Conservation (phyloP, 2,113 vertebrate species). For the Ibidorhyncha struthersii region DNA sequence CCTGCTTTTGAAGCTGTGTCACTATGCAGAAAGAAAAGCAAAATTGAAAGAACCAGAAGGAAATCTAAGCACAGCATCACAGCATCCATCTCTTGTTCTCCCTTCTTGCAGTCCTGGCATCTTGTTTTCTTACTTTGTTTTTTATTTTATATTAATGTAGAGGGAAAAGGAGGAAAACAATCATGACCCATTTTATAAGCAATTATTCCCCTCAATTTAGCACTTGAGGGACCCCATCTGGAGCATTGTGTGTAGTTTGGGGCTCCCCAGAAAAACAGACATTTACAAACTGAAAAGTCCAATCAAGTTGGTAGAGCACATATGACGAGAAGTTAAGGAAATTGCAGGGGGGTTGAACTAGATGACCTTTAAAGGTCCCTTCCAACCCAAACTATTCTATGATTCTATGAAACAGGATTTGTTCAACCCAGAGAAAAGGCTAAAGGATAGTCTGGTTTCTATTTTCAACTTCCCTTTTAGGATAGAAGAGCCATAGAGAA, state of each 20-base stretch:
- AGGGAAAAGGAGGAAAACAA: neutral
- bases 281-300: neutral
- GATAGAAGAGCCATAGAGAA: neutral
- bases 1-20: constrained; percentile 2
- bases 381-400: neutral
- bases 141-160: neutral
- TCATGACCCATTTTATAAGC: neutral
- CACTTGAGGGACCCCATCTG: neutral
- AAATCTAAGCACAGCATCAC: neutral
- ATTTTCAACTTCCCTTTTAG: neutral
- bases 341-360: neutral
- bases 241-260: neutral
- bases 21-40: neutral
- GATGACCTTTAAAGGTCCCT: neutral
- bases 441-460: neutral
- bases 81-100: neutral
- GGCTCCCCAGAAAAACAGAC: neutral
- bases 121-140: neutral
- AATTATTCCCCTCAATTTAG: neutral
- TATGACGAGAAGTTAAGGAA: neutral
- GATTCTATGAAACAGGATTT: neutral
- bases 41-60: neutral
- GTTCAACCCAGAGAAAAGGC: neutral
- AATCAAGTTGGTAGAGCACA: neutral
- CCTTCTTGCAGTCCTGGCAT: neutral